Conservation (phyloP, 2,113 vertebrate species). For the Pseudorhombus dupliciocellatus region DNA sequence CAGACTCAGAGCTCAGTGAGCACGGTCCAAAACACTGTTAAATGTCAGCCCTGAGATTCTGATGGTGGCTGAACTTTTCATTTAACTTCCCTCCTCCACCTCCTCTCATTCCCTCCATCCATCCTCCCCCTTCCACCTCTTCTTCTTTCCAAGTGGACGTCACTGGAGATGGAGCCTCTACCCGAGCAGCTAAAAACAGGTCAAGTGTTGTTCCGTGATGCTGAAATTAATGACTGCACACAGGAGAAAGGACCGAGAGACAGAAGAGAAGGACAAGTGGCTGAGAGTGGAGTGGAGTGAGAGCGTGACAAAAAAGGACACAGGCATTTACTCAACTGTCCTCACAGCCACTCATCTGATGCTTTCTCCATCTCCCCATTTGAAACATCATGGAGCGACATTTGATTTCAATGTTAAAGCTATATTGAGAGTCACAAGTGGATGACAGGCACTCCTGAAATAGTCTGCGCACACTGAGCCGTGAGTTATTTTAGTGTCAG, state of each 20-base stretch:
- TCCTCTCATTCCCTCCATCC: slow-evolving; percentile 10
- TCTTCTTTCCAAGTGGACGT: slow-evolving; percentile 30
- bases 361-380: slow-evolving; percentile 16
- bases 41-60: neutral
- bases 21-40: neutral
- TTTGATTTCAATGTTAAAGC: slow-evolving; percentile 40
- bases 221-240: slow-evolving; percentile 34
- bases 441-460: slow-evolving; percentile 40
- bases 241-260: neutral
- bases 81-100: neutral
- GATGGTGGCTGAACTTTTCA: neutral
- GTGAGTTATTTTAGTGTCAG: slow-evolving; percentile 19
- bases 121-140: slow-evolving; percentile 12
- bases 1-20: neutral
- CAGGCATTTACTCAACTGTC: slow-evolving; percentile 8
- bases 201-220: slow-evolving; percentile 61
- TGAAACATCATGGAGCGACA: slow-evolving; percentile 26
- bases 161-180: slow-evolving; percentile 38
- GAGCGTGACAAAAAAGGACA: slow-evolving; percentile 9
- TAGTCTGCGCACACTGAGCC: slow-evolving; percentile 11
- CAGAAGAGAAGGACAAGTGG: slow-evolving; percentile 18
- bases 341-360: slow-evolving; percentile 13
- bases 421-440: slow-evolving; percentile 33
- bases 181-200: slow-evolving; percentile 39
- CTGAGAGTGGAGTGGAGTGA: slow-evolving; percentile 28